Base-by-base conservation (phyloP, 2,888 invertebrate genomes). In the Euspilapteryx auroguttella region DNA sequence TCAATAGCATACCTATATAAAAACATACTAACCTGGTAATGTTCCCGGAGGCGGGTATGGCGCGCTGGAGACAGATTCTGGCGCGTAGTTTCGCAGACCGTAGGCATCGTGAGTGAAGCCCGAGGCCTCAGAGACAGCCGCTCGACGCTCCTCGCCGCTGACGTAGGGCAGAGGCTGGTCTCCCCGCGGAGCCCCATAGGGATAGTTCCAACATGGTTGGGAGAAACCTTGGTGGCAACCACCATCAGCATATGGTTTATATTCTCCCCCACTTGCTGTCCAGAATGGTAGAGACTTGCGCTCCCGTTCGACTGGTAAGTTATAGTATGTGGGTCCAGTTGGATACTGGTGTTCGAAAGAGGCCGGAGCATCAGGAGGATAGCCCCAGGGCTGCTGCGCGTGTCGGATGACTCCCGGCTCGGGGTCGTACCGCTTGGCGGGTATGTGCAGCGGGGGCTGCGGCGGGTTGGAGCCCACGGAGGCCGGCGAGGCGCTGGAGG, bases 361-460 rank as follows among this genome's bases (percentile, higher is more conserved):
- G 10, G 79, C 78, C 17, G 84, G 77, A 26, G 81, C 83, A 49
- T 82, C 80, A 1, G 86, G 85, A 15, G 85, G 84, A 58, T 87
- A 87, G 47, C 82, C 85, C 87, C 87, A 87, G 34, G 83, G 78
- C 41, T 79, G 82, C 41, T 84, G 85, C 44, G 87, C 83, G 69
- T 88, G 87, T 40, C 88, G 77, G 49, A 88, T 88, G 48, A 89
- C 89, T 25, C 87, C 84, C 28, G 83, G 81, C 49, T 81, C 81
- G 33, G 79, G 79, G 39, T 78, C 76, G 54, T 78, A 86, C 42
- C 91, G 80, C 69, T 93, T 92, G 50, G 92, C 92, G 40, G 92
- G 93, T 69, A 93, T 92, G 78, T 93, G 92, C 37, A 93, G 79
- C 34, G 87, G 87, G 37, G 89, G 89, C 49, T 85, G 84, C 34